Evolutionary conservation across 2,888 invertebrate species (phyloP), one percentile per base, ranked within the genome.

Genomic region (Idaea straminata): DNA sequence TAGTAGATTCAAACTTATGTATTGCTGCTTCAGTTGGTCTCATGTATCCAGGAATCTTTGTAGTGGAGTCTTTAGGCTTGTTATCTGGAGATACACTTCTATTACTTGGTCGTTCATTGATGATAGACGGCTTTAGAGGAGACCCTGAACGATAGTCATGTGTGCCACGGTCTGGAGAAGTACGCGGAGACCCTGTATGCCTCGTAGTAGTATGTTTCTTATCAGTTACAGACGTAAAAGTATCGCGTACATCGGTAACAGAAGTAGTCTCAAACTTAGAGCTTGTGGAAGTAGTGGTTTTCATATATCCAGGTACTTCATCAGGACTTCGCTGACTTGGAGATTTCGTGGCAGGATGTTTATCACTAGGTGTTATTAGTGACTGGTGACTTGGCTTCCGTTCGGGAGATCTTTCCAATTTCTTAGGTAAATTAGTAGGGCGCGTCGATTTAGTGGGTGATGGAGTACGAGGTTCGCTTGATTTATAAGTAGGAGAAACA

Each of bases 221-320:
- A 38, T 77, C 72, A 6, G 61, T 65, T 61, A 66, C 71, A 35
- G 71, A 66, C 15, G 61, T 67, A 10, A 58, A 65, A 10, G 62
- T 71, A 57, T 74, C 72, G 16, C 70, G 67, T 35, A 68, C 15
- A 64, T 76, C 69, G 59, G 78, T 72, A 47, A 69, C 65, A 10
- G 66, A 71, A 35, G 62, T 63, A 6, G 68, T 68, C 38, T 76
- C 74, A 60, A 67, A 62, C 25, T 73, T 74, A 15, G 70, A 68
- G n/a, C 62, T 70, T 4, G 67, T 59, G n/a, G 75, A 72, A 57
- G 72, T 72, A 38, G 72, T 76, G 13, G 72, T 72, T 64, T 69
- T 74, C 66, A 74, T 72, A 63, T 74, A 68, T 58, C 64, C 72
- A 34, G 75, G 67, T 59, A 66, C 65, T 15, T 68, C 70, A 7